phyloP scores from a whole-genome alignment of 2,797 vertebrate species.

The Echeneis naucrates region DNA sequence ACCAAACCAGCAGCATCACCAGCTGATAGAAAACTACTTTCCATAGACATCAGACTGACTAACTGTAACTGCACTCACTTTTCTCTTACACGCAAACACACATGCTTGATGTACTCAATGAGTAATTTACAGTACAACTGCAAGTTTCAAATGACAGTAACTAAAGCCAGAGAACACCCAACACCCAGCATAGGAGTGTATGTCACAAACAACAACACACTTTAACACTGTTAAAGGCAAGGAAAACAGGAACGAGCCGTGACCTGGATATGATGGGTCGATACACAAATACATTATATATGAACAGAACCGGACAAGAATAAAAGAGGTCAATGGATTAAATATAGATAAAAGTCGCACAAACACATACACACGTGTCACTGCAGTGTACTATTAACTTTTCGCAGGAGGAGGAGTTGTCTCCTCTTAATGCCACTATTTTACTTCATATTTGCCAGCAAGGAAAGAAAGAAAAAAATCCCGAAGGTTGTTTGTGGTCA shows the following conservation, averaged over 20 bases:
- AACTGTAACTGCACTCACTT: not conserved
- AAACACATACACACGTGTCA: not conserved
- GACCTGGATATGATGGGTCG: not conserved
- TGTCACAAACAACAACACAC: too few species aligned
- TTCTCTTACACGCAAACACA: not conserved
- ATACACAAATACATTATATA: not conserved
- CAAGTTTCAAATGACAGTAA: slow-evolving; percentile 37
- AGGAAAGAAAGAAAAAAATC: not conserved
- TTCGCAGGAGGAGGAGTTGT: not conserved
- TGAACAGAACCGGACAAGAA: not conserved
- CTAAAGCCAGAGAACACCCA: slow-evolving; percentile 35
- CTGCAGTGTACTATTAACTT: not conserved
- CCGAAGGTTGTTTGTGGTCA: not conserved
- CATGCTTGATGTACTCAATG: not conserved
- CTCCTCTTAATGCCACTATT: not conserved
- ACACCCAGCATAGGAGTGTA: too few species aligned
- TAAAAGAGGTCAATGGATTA: not conserved
- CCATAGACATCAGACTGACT: not conserved
- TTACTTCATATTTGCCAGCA: not conserved
- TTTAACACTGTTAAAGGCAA: not conserved
- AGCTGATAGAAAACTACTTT: not conserved
- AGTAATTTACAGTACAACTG: not conserved
- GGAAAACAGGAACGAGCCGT: not conserved
- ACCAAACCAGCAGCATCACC: not conserved
- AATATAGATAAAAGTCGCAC: not conserved